A percentile compares a stretch with the other conserved stretches of the same genome.
phyloP scores from a whole-genome alignment of 2,888 invertebrate genomes.

The Zaprionus bogoriensis region DNA sequence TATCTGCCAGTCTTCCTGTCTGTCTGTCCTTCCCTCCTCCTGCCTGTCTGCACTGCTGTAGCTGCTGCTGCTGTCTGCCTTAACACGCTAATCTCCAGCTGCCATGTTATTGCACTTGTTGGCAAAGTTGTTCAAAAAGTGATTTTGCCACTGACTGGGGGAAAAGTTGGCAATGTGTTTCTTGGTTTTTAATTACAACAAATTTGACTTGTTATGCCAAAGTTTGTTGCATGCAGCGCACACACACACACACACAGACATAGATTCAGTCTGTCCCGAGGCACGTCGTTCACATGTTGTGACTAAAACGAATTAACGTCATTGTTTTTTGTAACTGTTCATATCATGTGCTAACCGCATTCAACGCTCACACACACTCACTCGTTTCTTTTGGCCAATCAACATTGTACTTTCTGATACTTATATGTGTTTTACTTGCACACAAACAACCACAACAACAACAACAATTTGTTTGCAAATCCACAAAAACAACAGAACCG shows the following conservation, averaged over 20 bases:
- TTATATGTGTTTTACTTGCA: constrained; percentile 70
- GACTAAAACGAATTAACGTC: constrained; percentile 66
- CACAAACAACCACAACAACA: constrained; percentile 54
- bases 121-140: constrained; percentile 74
- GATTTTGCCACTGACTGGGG: constrained; percentile 57
- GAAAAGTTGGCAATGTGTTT: constrained; percentile 66
- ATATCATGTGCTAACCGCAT: constrained; percentile 75
- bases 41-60: background rate
- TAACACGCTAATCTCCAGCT: constrained; percentile 76
- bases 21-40: background rate
- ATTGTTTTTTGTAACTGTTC: constrained; percentile 62
- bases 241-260: constrained; percentile 12
- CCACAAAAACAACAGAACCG: constrained; percentile 61
- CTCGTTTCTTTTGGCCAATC: constrained; percentile 32
- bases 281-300: constrained; percentile 24
- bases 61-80: constrained; percentile 38
- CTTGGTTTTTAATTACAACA: constrained; percentile 77
- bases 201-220: constrained; percentile 67
- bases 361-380: constrained; percentile 30
- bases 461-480: constrained; percentile 38
- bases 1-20: background rate
- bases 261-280: no score
- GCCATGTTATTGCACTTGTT: constrained; percentile 78
- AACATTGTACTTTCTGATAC: constrained; percentile 21
- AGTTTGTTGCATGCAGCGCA: constrained; percentile 55